Evolutionary conservation across 2,888 invertebrate genomes (phyloP), one percentile per base, ranked within the genome.

Genomic region (Myopa tessellatipennis): DNA sequence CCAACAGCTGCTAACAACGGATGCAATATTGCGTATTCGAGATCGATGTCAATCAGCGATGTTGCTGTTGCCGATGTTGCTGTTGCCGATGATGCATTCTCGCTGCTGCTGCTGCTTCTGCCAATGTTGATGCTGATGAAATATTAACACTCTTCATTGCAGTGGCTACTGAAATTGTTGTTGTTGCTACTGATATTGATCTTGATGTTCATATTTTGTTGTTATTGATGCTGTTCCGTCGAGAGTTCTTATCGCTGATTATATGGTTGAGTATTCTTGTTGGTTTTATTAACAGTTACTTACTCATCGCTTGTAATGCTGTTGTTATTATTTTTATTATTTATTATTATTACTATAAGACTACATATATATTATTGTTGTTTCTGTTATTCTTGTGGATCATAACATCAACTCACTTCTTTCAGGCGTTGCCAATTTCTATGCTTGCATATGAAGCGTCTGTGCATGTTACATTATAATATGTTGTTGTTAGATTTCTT

Each of bases 21-120:
- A 85, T 77, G 86, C 84, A 84, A 81, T 83, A 83, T 85, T 85
- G 85, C 86, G 86, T 85, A 85, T 78, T 71, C 55, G 71, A 70
- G 77, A 79, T 79, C 78, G 78, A 78, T 79, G 77, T 65, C 74
- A 65, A 70, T 10, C 4, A 26, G 1, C n/a, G 50, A 63, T 68
- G 75, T 16, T 50, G 69, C 8, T 50, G 45, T 52, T 73, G 40
- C 45, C 38, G 45, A n/a, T 63, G 40, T 3, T 34, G 34, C 8
- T 63, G 40, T 3, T 34, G 34, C 8, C 45, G 60, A 58, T 60
- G 58, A 60, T 61, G 45, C 58, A 14, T 16, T 58, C 18, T 40
- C n/a, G 40, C 40, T 60, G 26, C 14, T 63, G 45, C 12, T 61
- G 40, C 12, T 18, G 40, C 38, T 60, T 38, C 63, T 45, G 63